These are phyloP conservation scores for Macrobrachium rosenbergii DNA, from an alignment of 1,140 invertebrate genomes.

Conservation along the genomic window DNA sequence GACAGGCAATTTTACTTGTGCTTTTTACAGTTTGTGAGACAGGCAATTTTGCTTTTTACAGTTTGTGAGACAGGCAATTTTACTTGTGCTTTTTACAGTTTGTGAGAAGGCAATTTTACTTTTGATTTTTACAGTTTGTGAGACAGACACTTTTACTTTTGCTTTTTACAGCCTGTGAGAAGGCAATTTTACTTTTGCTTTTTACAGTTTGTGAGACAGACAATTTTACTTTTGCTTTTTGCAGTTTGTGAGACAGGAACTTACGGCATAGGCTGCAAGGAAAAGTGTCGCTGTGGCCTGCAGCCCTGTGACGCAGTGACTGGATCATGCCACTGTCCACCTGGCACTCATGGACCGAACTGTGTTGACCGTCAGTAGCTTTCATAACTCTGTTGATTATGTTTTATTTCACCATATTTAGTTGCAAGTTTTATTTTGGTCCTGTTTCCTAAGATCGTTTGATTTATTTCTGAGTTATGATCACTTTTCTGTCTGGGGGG, in stretches of 20 bases:
- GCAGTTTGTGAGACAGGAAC: constrained; percentile 76
- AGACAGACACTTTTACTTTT: no score
- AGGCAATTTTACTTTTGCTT: neutral
- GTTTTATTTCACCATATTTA: neutral
- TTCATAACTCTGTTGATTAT: neutral
- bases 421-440: neutral
- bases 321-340: constrained; percentile 83
- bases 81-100: no score
- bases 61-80: constrained; percentile 78
- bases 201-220: neutral
- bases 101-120: no score
- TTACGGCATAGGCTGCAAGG: constrained; percentile 80
- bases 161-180: no score
- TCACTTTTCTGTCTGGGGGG: no score
- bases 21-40: neutral
- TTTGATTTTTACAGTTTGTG: no score
- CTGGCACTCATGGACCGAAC: constrained; percentile 72
- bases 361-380: constrained; percentile 42
- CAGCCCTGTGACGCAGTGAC: constrained; percentile 75
- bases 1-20: neutral
- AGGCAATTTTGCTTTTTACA: neutral
- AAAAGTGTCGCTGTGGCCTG: constrained; percentile 78
- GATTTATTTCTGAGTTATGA: no score
- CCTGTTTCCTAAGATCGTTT: neutral
- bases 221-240: neutral